These are phyloP conservation scores for Dascyllus trimaculatus DNA, from an alignment of 2,113 vertebrate species.

Conservation along the genomic window DNA sequence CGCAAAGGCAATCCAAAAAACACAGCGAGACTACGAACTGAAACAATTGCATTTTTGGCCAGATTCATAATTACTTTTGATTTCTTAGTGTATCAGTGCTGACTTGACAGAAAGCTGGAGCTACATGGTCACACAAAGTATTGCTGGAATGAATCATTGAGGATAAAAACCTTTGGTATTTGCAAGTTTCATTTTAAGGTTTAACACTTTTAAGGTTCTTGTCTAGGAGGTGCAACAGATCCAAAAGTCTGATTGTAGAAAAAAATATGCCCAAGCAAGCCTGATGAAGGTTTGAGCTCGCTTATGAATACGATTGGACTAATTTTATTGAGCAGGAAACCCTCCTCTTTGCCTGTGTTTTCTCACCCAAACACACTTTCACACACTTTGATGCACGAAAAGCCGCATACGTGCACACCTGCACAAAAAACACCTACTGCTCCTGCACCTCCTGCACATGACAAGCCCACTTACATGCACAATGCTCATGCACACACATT, in stretches of 20 bases:
- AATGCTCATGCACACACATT: conserved; percentile 37
- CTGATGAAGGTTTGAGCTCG: neutral
- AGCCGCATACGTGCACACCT: conserved; percentile 19
- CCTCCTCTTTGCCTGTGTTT: neutral
- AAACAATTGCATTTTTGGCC: too few species aligned
- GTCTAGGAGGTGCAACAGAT: neutral
- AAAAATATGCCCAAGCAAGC: neutral
- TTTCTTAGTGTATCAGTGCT: too few species aligned
- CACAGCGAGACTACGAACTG: too few species aligned
- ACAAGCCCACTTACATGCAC: conserved; percentile 35
- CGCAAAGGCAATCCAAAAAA: too few species aligned
- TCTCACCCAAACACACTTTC: neutral
- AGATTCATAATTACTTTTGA: too few species aligned
- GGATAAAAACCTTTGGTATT: too few species aligned
- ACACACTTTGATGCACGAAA: neutral
- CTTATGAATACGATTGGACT: neutral
- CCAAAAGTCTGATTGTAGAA: neutral
- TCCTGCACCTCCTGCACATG: neutral
- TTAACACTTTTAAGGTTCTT: too few species aligned
- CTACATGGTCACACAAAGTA: too few species aligned
- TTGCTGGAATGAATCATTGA: too few species aligned
- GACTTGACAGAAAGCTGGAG: too few species aligned
- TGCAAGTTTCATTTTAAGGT: too few species aligned
- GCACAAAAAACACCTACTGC: too few species aligned
- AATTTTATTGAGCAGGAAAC: neutral